Evolutionary conservation across 2,797 vertebrate species (phyloP).

Genomic region (Phrynocephalus vlangalii): DNA sequence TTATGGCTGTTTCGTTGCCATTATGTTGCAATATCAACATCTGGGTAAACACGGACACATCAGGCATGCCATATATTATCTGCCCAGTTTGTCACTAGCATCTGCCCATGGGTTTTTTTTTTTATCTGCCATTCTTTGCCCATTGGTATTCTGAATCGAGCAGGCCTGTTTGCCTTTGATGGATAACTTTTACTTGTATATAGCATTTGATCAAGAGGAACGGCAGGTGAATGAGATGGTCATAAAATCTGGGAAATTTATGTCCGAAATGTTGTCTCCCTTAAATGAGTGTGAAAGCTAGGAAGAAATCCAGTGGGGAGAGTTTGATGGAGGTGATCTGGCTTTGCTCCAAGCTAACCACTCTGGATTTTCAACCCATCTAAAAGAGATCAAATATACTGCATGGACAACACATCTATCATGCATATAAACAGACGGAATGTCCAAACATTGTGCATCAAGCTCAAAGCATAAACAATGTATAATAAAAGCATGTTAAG

Average conservation of each 20-base stretch:
- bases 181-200: constrained; percentile 33
- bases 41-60: background rate
- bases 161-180: constrained; percentile 9
- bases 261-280: constrained; percentile 8
- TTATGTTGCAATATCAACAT: too few species aligned
- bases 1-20: too few species aligned
- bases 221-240: constrained; percentile 19
- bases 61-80: too few species aligned
- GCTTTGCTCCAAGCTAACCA: background rate
- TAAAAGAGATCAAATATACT: background rate
- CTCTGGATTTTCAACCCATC: background rate
- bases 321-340: background rate
- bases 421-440: background rate
- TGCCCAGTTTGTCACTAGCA: constrained; percentile 15
- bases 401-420: too few species aligned
- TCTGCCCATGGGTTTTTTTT: constrained; percentile 10
- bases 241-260: constrained; percentile 36
- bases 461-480: too few species aligned
- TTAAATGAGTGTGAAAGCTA: background rate
- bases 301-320: background rate
- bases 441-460: background rate
- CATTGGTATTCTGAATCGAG: background rate
- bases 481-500: too few species aligned
- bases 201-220: constrained; percentile 28
- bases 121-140: constrained; percentile 6